Conservation (phyloP, 2,888 invertebrate genomes). For the Drosophila flavopinicola region DNA sequence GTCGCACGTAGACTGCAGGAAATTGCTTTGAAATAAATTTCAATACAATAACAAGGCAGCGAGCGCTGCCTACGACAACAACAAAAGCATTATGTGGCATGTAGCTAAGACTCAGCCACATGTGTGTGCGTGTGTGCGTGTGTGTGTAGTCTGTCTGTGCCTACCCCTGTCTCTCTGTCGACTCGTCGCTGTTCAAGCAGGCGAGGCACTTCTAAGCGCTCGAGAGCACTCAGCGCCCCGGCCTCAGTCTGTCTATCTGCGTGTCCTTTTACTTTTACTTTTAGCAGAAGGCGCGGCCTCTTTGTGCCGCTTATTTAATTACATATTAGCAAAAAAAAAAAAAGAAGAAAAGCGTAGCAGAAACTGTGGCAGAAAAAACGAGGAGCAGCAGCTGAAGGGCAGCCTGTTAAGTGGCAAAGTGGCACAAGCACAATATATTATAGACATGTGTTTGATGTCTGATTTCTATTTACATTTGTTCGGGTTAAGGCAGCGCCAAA, state of each 20-base stretch:
- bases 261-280: slow-evolving; percentile 46
- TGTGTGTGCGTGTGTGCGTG: slow-evolving; percentile 29
- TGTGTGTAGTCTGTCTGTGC: slow-evolving; percentile 24
- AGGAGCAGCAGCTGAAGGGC: slow-evolving; percentile 4
- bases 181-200: slow-evolving; percentile 58
- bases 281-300: slow-evolving; percentile 47
- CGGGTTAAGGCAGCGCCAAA: neutral
- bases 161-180: slow-evolving; percentile 8
- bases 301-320: slow-evolving; percentile 77
- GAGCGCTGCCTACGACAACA: slow-evolving; percentile 38
- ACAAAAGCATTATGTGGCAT: slow-evolving; percentile 50
- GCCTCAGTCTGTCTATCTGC: slow-evolving; percentile 11
- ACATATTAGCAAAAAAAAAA: slow-evolving; percentile 70
- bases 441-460: slow-evolving; percentile 59
- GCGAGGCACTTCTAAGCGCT: slow-evolving; percentile 63
- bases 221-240: slow-evolving; percentile 67
- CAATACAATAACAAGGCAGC: slow-evolving; percentile 69
- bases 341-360: slow-evolving; percentile 1
- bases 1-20: slow-evolving; percentile 75
- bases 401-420: slow-evolving; percentile 47
- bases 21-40: slow-evolving; percentile 79
- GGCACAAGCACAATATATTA: slow-evolving; percentile 19
- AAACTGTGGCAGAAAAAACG: slow-evolving; percentile 12
- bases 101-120: slow-evolving; percentile 37
- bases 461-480: slow-evolving; percentile 52